phyloP scores from a whole-genome alignment of 2,888 invertebrate species.

The Empis livida region DNA sequence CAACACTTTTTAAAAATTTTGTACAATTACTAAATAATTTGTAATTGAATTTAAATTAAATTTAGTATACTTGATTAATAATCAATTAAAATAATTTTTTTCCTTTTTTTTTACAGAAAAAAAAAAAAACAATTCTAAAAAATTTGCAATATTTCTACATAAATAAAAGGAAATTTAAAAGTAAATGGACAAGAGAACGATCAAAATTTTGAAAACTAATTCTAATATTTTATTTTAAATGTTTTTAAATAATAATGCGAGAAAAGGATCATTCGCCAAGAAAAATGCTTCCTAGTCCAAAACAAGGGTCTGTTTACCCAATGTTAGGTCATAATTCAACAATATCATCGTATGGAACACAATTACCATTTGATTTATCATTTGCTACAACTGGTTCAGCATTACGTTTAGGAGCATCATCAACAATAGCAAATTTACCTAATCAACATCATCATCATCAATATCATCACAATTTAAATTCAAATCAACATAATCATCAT shows the following conservation, averaged over 20 bases:
- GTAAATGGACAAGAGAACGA: no score
- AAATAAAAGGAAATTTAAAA: no score
- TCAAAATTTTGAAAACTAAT: no score
- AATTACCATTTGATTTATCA: conserved; percentile 57
- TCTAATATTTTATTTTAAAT: neutral
- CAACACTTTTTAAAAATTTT: no score
- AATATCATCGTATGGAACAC: conserved; percentile 35
- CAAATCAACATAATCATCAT: conserved; percentile 21
- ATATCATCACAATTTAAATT: conserved; percentile 28
- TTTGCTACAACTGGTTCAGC: conserved; percentile 28
- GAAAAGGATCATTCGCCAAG: conserved; percentile 87
- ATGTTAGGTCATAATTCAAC: conserved; percentile 38
- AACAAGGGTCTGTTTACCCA: conserved; percentile 62
- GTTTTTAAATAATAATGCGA: conserved; percentile 52
- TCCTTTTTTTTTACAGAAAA: no score
- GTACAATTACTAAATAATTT: no score
- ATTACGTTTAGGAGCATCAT: conserved; percentile 30
- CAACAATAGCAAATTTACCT: conserved; percentile 25
- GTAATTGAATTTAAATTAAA: no score
- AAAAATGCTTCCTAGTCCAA: conserved; percentile 68
- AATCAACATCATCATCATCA: conserved; percentile 35
- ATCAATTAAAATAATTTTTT: no score
- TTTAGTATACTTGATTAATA: no score
- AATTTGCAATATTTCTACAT: no score
- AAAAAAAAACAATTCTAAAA: no score